Conservation (phyloP, 1,140 invertebrate species). For the Melitaea cinxia region DNA sequence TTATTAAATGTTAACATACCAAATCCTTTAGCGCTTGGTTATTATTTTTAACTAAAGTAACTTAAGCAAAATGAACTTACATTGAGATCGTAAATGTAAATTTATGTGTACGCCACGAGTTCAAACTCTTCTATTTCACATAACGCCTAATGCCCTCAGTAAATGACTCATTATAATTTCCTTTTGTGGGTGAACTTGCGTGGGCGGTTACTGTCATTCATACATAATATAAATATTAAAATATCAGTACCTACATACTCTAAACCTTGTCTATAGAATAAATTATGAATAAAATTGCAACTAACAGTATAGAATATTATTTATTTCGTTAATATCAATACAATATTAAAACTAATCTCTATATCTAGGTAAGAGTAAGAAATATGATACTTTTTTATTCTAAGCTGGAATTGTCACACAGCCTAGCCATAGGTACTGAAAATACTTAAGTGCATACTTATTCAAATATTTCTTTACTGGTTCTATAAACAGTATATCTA, state of each 20-base stretch:
- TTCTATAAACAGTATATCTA: no score
- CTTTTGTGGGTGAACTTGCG: conserved; percentile 21
- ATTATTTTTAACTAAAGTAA: neutral
- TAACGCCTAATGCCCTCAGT: conserved; percentile 7
- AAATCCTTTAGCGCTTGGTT: no score
- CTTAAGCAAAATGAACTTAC: neutral
- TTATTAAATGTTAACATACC: no score
- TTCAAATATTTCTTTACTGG: no score
- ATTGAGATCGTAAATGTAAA: neutral
- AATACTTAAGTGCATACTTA: no score
- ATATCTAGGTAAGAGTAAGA: no score
- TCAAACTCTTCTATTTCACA: neutral
- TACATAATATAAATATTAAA: conserved; percentile 13
- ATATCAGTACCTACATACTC: conserved; percentile 13
- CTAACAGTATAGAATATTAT: neutral
- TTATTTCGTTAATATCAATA: neutral
- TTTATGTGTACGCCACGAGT: neutral
- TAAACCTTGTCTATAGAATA: neutral
- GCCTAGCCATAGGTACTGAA: no score
- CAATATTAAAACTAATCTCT: no score
- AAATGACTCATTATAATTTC: conserved; percentile 37
- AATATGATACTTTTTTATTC: no score
- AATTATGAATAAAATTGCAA: neutral
- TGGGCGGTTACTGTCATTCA: conserved; percentile 25
- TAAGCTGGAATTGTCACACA: no score